Conservation (phyloP, 2,888 invertebrate species). For the Yponomeuta malinellus region DNA sequence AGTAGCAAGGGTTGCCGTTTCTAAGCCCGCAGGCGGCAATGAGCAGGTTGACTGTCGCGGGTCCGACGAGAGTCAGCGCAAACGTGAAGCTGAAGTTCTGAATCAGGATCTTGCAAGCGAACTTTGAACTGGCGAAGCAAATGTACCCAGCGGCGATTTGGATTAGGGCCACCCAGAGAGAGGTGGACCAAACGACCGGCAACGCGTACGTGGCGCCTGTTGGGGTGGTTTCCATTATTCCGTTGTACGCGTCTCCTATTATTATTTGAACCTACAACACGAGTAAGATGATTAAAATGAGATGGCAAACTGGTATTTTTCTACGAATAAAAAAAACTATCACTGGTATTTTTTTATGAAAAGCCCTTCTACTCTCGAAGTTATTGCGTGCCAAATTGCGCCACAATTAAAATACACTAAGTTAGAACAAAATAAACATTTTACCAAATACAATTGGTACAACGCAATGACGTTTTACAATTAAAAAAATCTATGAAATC, state of each 20-base stretch:
- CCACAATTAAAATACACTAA: too few species aligned
- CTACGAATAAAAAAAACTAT: too few species aligned
- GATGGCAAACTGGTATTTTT: too few species aligned
- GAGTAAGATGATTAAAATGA: too few species aligned
- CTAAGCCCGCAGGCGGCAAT: slow-evolving; percentile 80
- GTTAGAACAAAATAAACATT: too few species aligned
- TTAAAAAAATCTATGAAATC: too few species aligned
- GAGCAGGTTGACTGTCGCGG: slow-evolving; percentile 81
- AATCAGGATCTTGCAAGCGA: slow-evolving; percentile 92
- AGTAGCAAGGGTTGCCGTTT: slow-evolving; percentile 79
- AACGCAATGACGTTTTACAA: too few species aligned
- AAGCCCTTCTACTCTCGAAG: too few species aligned
- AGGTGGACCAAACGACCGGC: slow-evolving; percentile 46
- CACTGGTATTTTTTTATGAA: too few species aligned
- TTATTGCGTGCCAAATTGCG: too few species aligned
- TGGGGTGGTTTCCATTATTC: slow-evolving; percentile 47
- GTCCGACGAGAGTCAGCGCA: slow-evolving; percentile 86
- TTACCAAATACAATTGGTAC: too few species aligned
- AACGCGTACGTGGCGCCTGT: slow-evolving; percentile 46
- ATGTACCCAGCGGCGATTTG: slow-evolving; percentile 81
- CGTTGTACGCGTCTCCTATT: slow-evolving; percentile 48
- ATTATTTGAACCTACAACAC: slow-evolving; percentile 62
- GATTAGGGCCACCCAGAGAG: slow-evolving; percentile 78
- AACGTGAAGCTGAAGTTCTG: slow-evolving; percentile 92
- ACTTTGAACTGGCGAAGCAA: slow-evolving; percentile 82